Percentiles rank a stretch among this genome's conserved stretches.
These are phyloP conservation scores for Catalaphyllia jardinei DNA, from an alignment of 64 coral and sea anemone genomes.

Conservation along the genomic window DNA sequence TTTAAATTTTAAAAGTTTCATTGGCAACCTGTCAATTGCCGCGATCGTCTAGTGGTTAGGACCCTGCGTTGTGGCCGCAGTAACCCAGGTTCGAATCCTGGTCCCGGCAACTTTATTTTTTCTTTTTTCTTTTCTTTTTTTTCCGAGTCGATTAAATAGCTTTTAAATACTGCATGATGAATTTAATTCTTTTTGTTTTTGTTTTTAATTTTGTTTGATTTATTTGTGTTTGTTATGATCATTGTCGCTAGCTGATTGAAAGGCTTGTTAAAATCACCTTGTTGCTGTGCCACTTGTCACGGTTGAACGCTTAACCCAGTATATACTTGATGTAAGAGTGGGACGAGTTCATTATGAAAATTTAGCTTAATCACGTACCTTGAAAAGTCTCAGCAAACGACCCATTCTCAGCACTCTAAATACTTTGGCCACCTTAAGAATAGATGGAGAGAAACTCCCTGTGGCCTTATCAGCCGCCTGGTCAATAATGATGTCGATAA, in stretches of 20 bases:
- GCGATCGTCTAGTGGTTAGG: slow-evolving; percentile 86
- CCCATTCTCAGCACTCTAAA: slow-evolving; percentile 93
- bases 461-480: slow-evolving; percentile 71
- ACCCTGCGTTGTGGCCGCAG: slow-evolving; percentile 86
- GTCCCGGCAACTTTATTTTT: slow-evolving; percentile 25
- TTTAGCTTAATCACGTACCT: slow-evolving; percentile 46
- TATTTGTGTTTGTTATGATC: no score
- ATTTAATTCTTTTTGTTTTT: no score
- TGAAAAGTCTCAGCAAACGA: slow-evolving; percentile 88
- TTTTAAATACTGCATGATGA: no score
- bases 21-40: neutral
- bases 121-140: no score
- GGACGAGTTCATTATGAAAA: neutral
- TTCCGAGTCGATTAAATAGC: no score
- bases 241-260: no score
- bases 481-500: slow-evolving; percentile 94
- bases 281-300: neutral
- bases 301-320: neutral
- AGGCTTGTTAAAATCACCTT: no score
- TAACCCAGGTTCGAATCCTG: slow-evolving; percentile 92
- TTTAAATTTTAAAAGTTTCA: no score
- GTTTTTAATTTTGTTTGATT: no score
- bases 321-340: neutral
- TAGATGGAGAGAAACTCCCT: slow-evolving; percentile 80
- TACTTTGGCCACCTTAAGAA: slow-evolving; percentile 83